These are phyloP conservation scores for Cherax quadricarinatus DNA, from an alignment of 1,140 invertebrate genomes.

Conservation along the genomic window DNA sequence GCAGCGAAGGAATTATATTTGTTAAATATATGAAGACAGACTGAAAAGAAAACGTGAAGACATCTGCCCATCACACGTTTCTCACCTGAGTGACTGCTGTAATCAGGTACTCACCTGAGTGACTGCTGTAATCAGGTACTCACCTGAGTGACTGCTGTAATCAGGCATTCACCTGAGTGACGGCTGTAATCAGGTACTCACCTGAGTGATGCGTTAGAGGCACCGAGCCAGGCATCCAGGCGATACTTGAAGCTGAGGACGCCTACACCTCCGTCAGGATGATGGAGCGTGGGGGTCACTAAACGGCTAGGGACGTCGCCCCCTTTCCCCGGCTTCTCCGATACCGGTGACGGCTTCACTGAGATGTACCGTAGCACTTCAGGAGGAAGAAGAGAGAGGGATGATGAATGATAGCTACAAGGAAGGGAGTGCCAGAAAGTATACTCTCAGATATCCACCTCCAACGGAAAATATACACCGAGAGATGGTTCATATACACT, in stretches of 20 bases:
- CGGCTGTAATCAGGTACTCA: neutral
- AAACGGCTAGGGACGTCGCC: constrained; percentile 18
- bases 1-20: too few species aligned
- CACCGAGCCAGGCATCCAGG: constrained; percentile 53
- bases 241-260: constrained; percentile 64
- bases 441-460: too few species aligned
- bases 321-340: neutral
- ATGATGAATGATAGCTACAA: neutral
- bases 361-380: constrained; percentile 19
- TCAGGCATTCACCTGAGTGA: neutral
- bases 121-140: neutral
- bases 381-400: neutral
- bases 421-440: neutral
- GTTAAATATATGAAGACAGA: too few species aligned
- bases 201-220: constrained; percentile 66
- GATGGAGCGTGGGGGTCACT: constrained; percentile 59
- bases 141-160: constrained; percentile 43
- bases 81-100: neutral
- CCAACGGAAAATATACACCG: too few species aligned
- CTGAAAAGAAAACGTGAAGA: too few species aligned
- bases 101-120: constrained; percentile 34
- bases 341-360: constrained; percentile 16
- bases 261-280: constrained; percentile 30
- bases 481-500: too few species aligned
- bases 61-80: too few species aligned